Conservation (phyloP, 2,113 vertebrate genomes). For the Catagonus wagneri region DNA sequence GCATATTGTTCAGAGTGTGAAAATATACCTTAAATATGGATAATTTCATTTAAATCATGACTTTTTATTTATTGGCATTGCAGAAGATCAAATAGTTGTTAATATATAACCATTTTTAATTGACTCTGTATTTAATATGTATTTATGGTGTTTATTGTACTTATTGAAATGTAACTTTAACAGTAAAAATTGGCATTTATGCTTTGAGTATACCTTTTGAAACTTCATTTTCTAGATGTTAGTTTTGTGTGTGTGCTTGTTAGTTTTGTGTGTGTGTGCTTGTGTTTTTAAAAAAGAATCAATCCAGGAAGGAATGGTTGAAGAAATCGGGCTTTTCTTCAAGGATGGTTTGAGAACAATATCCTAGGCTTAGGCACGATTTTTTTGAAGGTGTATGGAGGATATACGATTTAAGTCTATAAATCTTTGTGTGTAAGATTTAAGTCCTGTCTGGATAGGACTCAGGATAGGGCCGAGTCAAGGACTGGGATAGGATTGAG, state of each 20-base stretch:
- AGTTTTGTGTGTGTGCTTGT: background rate
- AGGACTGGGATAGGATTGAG: background rate
- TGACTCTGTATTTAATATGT: background rate
- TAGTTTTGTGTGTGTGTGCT: background rate
- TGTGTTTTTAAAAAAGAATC: background rate
- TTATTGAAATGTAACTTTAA: background rate
- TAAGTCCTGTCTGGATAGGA: background rate
- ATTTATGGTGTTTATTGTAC: background rate
- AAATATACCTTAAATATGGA: background rate
- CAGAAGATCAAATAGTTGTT: background rate
- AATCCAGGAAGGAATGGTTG: background rate
- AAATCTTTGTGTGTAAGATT: background rate
- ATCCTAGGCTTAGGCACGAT: background rate
- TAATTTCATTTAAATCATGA: background rate
- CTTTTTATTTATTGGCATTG: background rate
- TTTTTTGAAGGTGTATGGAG: background rate
- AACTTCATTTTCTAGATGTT: background rate
- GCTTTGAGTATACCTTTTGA: background rate
- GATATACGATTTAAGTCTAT: too few species aligned
- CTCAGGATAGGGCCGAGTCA: background rate
- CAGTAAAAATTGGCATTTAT: background rate
- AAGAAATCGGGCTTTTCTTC: background rate
- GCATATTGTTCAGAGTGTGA: background rate
- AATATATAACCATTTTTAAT: background rate
- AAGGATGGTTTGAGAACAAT: background rate